A percentile compares a stretch with the other conserved stretches of the same genome.
These are phyloP conservation scores for Seladonia tumulorum DNA, from an alignment of 2,888 invertebrate species.

Conservation along the genomic window DNA sequence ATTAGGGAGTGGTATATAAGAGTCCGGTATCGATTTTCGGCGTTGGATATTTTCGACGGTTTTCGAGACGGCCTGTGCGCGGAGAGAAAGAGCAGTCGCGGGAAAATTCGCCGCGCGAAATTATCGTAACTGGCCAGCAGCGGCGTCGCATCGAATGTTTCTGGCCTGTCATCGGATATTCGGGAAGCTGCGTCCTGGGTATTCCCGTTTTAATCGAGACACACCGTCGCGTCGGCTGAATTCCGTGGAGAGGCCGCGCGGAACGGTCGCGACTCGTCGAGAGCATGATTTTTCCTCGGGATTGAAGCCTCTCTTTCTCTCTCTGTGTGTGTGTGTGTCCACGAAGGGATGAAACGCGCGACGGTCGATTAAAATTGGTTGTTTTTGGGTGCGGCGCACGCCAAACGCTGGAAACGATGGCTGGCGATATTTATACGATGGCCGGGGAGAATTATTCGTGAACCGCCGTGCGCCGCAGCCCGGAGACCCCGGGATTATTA, in stretches of 20 bases:
- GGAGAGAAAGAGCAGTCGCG: not conserved
- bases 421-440: slow-evolving; percentile 30
- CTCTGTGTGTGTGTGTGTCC: slow-evolving; percentile 21
- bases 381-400: slow-evolving; percentile 27
- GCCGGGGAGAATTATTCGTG: slow-evolving; percentile 38
- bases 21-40: no score
- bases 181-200: not conserved
- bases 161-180: slow-evolving; percentile 4
- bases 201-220: slow-evolving; percentile 41
- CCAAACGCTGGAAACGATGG: slow-evolving; percentile 7
- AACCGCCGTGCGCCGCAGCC: not conserved
- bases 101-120: not conserved
- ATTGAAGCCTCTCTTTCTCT: slow-evolving; percentile 33
- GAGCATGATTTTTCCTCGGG: slow-evolving; percentile 61
- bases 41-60: not conserved
- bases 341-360: slow-evolving; percentile 36
- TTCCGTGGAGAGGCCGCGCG: slow-evolving; percentile 15
- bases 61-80: not conserved
- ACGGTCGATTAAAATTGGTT: slow-evolving; percentile 68
- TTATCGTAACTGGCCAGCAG: not conserved
- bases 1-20: no score
- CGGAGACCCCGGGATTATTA: slow-evolving; percentile 34
- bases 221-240: slow-evolving; percentile 14
- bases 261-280: slow-evolving; percentile 30
- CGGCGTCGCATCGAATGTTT: not conserved